Percentiles rank a stretch among this genome's conserved stretches.
Conservation (phyloP, 2,797 vertebrate genomes). For the Enoplosus armatus region DNA sequence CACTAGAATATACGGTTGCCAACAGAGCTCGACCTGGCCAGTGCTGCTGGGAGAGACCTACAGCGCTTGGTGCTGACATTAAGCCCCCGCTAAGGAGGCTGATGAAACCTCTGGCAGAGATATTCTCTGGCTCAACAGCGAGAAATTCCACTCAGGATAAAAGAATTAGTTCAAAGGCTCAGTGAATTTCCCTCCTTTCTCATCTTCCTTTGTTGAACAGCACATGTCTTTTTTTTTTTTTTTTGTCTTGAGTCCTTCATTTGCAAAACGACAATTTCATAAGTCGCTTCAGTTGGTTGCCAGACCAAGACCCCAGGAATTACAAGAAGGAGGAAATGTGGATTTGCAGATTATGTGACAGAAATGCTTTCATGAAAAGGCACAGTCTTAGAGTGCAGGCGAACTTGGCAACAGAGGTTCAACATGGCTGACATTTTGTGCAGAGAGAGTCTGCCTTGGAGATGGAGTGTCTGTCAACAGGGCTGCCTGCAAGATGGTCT, state of each 20-base stretch:
- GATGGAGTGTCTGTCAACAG: slow-evolving; percentile 69
- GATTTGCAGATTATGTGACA: slow-evolving; percentile 43
- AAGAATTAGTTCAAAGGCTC: slow-evolving; percentile 52
- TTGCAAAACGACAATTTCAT: slow-evolving; percentile 52
- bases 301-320: slow-evolving; percentile 54
- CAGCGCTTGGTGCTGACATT: slow-evolving; percentile 28
- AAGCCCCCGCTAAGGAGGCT: slow-evolving; percentile 29
- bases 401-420: slow-evolving; percentile 48
- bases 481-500: slow-evolving; percentile 52
- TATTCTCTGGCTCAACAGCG: slow-evolving; percentile 42
- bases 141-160: slow-evolving; percentile 52
- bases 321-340: slow-evolving; percentile 41
- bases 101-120: slow-evolving; percentile 37
- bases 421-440: slow-evolving; percentile 54
- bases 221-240: slow-evolving; percentile 23
- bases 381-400: slow-evolving; percentile 21
- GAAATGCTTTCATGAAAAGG: slow-evolving; percentile 31
- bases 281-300: slow-evolving; percentile 49
- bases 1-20: slow-evolving; percentile 12
- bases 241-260: slow-evolving; percentile 32
- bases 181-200: slow-evolving; percentile 37
- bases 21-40: slow-evolving; percentile 41
- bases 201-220: slow-evolving; percentile 42
- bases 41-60: slow-evolving; percentile 22
- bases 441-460: slow-evolving; percentile 55